A percentile compares a stretch with the other conserved stretches of the same genome.
Evolutionary conservation across 2,113 vertebrate species (phyloP).

Genomic region (Hepsetus odoe): DNA sequence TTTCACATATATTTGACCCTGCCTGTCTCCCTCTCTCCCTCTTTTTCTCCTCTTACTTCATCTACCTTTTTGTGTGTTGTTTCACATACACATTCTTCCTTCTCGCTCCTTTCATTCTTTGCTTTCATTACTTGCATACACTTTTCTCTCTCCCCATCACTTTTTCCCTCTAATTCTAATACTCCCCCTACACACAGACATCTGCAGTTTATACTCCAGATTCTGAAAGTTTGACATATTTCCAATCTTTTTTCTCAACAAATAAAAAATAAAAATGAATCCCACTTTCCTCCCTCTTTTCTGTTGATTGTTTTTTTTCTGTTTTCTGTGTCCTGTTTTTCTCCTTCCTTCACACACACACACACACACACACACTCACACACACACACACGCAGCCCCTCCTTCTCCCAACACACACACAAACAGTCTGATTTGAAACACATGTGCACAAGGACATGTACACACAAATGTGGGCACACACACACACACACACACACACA

Average conservation of each 20-base stretch:
- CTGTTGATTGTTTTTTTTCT: conserved; percentile 34
- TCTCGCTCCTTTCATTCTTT: too few relatives aligned
- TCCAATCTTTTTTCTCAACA: conserved; percentile 15
- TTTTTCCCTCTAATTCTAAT: too few relatives aligned
- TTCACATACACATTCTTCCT: too few relatives aligned
- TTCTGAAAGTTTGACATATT: conserved; percentile 12
- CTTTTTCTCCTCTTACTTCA: too few relatives aligned
- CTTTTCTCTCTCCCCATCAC: too few relatives aligned
- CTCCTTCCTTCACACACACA: conserved; percentile 10
- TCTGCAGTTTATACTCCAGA: background rate
- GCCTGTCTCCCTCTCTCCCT: too few relatives aligned
- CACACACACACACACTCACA: conserved; percentile 36
- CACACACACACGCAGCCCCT: conserved; percentile 35
- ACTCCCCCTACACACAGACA: conserved; percentile 10
- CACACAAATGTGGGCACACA: conserved; percentile 7
- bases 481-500: conserved; percentile 24
- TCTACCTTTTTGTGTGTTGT: too few relatives aligned
- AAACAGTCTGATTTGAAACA: conserved; percentile 35
- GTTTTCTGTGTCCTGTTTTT: conserved; percentile 32
- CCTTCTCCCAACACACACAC: conserved; percentile 12
- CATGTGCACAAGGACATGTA: background rate
- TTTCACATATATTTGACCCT: too few relatives aligned
- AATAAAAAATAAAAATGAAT: background rate
- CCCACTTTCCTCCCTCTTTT: conserved; percentile 22
- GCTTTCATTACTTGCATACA: too few relatives aligned